Evolutionary conservation across 2,113 vertebrate species (phyloP).

Genomic region (Protobothrops mucrosquamatus): DNA sequence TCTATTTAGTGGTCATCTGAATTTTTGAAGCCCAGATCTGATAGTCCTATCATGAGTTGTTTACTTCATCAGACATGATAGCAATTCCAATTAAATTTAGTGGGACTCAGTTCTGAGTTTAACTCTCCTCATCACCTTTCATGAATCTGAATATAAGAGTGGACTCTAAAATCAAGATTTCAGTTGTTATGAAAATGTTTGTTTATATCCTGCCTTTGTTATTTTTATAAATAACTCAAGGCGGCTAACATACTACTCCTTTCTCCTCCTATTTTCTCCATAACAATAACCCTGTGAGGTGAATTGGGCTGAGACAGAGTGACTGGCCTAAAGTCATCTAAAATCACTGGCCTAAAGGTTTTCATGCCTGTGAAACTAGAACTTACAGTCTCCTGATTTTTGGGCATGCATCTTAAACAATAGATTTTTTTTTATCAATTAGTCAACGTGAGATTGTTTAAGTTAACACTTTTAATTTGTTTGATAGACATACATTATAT

Average conservation of each 20-base stretch:
- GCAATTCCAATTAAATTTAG: background rate
- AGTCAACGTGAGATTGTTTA: background rate
- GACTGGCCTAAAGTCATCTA: background rate
- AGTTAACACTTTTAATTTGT: background rate
- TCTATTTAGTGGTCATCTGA: background rate
- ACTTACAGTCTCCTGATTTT: background rate
- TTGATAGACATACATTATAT: background rate
- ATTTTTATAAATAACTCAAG: background rate
- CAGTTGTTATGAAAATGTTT: background rate
- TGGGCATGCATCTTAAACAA: background rate
- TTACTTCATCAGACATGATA: background rate
- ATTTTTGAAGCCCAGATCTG: background rate
- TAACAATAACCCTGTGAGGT: background rate
- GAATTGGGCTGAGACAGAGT: background rate
- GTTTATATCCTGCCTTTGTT: background rate
- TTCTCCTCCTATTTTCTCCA: background rate
- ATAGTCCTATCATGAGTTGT: background rate
- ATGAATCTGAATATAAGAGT: background rate
- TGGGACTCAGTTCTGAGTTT: background rate
- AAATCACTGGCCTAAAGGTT: background rate
- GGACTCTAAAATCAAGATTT: background rate
- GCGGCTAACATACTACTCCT: background rate
- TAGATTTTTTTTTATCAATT: background rate
- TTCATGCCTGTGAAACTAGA: background rate
- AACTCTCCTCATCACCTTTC: too few relatives aligned